phyloP scores from a whole-genome alignment of 2,888 invertebrate species.

The Ophonus ardosiacus region DNA sequence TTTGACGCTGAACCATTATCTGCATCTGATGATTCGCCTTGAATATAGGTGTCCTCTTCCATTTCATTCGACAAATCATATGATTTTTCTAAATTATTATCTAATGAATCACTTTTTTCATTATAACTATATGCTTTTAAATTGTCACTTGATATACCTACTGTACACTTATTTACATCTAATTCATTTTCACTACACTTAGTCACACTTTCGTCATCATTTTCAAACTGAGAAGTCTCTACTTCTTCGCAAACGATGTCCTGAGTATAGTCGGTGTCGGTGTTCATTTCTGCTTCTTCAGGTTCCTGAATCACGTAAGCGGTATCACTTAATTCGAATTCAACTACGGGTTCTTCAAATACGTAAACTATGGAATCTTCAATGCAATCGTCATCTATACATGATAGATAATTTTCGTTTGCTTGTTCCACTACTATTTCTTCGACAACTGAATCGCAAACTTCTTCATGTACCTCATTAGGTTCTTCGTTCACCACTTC shows the following conservation, averaged over 20 bases:
- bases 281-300: constrained; percentile 29
- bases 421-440: constrained; percentile 51
- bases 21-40: background rate
- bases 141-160: constrained; percentile 31
- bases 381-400: constrained; percentile 43
- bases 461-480: constrained; percentile 41
- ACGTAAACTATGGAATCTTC: constrained; percentile 57
- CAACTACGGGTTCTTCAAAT: constrained; percentile 58
- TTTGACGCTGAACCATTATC: constrained; percentile 32
- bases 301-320: constrained; percentile 36
- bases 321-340: constrained; percentile 48
- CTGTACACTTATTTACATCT: constrained; percentile 23
- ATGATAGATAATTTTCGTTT: constrained; percentile 51
- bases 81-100: constrained; percentile 8
- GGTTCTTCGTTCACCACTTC: constrained; percentile 22
- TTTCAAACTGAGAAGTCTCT: constrained; percentile 21
- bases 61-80: background rate
- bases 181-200: constrained; percentile 42
- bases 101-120: constrained; percentile 33
- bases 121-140: constrained; percentile 29
- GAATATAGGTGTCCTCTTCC: background rate
- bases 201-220: constrained; percentile 33
- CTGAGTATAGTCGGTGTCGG: background rate
- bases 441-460: constrained; percentile 49
- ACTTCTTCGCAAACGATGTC: background rate